Evolutionary conservation across 1,140 invertebrate species (phyloP), one percentile per base, ranked within the genome.

Genomic region (Zaprionus africanus): DNA sequence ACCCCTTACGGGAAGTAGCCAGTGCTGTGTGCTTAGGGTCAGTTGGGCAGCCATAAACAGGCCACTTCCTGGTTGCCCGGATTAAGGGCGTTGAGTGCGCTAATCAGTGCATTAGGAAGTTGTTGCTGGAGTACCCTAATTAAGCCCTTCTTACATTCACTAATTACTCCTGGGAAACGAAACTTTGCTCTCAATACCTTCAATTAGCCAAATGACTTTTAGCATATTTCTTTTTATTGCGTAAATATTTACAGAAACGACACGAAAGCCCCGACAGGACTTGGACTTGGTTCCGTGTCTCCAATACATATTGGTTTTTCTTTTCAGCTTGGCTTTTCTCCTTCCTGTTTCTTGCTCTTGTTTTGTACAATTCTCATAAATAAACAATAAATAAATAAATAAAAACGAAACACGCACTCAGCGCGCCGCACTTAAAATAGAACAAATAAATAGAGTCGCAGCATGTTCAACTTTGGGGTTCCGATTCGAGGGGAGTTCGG

Each of bases 301-400:
- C 54, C 38, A 76, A 86, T 65, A 90, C 56, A 56, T 61, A 51
- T 36, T 74, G 56, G 56, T 46, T 54, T 34, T 66, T 24, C 19
- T 54, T 61, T 57, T 15, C 13, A 31, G 24, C 41, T 74, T 61
- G 43, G 76, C 58, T 65, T 76, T 68, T 73, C 53, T 68, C 53
- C 53, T 53, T 62, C 51, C 49, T 62, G 64, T 73, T 49, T 62
- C 66, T 84, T 56, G 51, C 62, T 69, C 72, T 70, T 68, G 53
- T 67, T 74, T 87, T 87, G 84, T 87, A 88, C 84, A 87, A 61
- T 78, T 76, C 63, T 87, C 84, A 87, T 76, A 76, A 76, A 76
- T 63, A 81, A 71, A 71, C 60, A 77, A 78, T 78, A 69, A 72
- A 76, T 87, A 87, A 86, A 78, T 85, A 85, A 85, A 82, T 90